Base-by-base conservation (phyloP, 2,797 vertebrate genomes). In the Adrianichthys oophorus region DNA sequence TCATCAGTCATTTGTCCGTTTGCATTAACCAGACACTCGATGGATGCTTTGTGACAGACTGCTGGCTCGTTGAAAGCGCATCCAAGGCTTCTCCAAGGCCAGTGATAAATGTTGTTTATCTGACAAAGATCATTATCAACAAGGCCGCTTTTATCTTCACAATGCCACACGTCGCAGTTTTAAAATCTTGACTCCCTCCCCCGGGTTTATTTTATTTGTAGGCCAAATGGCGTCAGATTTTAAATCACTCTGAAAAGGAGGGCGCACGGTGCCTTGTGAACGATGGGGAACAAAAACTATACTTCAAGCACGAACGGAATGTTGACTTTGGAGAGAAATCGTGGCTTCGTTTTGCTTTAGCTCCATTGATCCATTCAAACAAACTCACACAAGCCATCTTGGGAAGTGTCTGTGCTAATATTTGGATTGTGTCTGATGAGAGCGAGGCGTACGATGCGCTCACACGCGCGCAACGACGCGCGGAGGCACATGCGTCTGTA, bases 21-120 rank as follows among this genome's bases (percentile, higher is more conserved):
- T 76, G 63, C 77, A 68, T 70, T 56, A 76, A 49, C 63, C 52
- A 49, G 70, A 54, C 72, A 21, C 63, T 73, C 41, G 15, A 55
- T 72, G 55, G 46, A 59, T 59, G 79, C 59, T 59, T 70, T 70
- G 67, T 53, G 62, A 29, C 59, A 51, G 57, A 72, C 41, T 79
- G 74, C 68, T 75, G 68, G 50, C 75, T 84, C 84, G 72, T 73
- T 76, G 52, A 48, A 82, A 60, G 56, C 10, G 64, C 65, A 17
- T 54, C 68, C 86, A 86, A 85, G 80, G 80, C 75, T 85, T 52
- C 54, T 64, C 59, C 80, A 74, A 85, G 75, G 79, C 72, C 65
- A 29, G 42, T 5, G 62, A 81, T 59, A 62, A 68, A 63, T 56
- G 57, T 52, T 70, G 60, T 80, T 86, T 77, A 83, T 85, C 69